phyloP scores from a whole-genome alignment of 2,888 invertebrate species.

The Papilio protenor region DNA sequence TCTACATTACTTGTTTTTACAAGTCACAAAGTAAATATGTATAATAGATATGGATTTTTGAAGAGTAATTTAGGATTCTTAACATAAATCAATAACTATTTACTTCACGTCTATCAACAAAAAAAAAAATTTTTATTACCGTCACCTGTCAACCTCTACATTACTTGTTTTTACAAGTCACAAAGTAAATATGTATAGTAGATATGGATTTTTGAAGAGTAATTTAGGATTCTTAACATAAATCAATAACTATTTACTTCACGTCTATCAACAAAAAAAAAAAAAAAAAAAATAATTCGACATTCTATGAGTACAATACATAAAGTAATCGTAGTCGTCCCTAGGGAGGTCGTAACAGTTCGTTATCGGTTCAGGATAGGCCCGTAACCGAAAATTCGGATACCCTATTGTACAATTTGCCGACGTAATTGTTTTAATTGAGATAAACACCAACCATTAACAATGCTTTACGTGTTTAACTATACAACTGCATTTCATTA shows the following conservation, averaged over 20 bases:
- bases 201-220: neutral
- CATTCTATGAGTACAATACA: constrained; percentile 5
- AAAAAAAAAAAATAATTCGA: too few relatives aligned
- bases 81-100: neutral
- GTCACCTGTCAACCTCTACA: constrained; percentile 6
- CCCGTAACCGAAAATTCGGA: constrained; percentile 37
- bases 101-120: neutral
- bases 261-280: too few relatives aligned
- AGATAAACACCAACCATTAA: constrained; percentile 41
- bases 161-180: constrained; percentile 30
- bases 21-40: constrained; percentile 27
- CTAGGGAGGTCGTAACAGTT: constrained; percentile 24
- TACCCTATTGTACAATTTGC: constrained; percentile 36
- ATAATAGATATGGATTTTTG: neutral
- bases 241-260: neutral
- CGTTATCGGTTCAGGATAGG: constrained; percentile 30
- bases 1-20: constrained; percentile 27
- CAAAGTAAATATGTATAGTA: constrained; percentile 29
- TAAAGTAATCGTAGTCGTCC: neutral
- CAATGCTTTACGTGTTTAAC: constrained; percentile 25
- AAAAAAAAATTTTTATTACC: neutral
- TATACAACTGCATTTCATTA: constrained; percentile 49
- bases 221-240: constrained; percentile 15
- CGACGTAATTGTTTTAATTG: constrained; percentile 41
- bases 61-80: constrained; percentile 12